These are phyloP conservation scores for Laothoe populi DNA, from an alignment of 2,888 invertebrate species.

Conservation along the genomic window DNA sequence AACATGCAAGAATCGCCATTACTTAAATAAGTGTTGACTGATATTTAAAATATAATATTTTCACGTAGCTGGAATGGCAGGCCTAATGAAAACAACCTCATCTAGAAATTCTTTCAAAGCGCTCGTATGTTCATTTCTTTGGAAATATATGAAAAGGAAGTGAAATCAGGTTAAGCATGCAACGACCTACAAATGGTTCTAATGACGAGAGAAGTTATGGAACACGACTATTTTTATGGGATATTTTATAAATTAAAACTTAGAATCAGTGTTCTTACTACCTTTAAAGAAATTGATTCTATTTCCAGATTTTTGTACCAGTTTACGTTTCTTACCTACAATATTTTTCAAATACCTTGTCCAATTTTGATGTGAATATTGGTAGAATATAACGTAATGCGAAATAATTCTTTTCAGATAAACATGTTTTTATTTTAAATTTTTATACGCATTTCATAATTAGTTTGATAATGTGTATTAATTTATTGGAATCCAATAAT, in stretches of 20 bases:
- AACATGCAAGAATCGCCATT: neutral
- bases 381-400: no score
- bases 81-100: constrained; percentile 5
- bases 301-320: no score
- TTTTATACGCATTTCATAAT: no score
- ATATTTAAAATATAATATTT: neutral
- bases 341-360: no score
- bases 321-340: no score
- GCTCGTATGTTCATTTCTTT: constrained; percentile 28
- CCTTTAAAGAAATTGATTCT: no score
- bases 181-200: constrained; percentile 32
- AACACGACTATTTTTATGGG: neutral
- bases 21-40: neutral
- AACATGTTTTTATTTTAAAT: no score
- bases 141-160: constrained; percentile 43
- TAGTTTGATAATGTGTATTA: no score
- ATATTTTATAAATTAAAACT: constrained; percentile 13
- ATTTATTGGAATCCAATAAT: no score
- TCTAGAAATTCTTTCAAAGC: constrained; percentile 26
- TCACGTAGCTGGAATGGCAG: neutral
- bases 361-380: no score
- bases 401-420: no score
- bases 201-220: constrained; percentile 19
- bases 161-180: constrained; percentile 50
- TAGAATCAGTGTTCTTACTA: no score